Evolutionary conservation across 2,797 vertebrate genomes (phyloP), one percentile per base, ranked within the genome.

Genomic region (Syngnathus rostellatus): DNA sequence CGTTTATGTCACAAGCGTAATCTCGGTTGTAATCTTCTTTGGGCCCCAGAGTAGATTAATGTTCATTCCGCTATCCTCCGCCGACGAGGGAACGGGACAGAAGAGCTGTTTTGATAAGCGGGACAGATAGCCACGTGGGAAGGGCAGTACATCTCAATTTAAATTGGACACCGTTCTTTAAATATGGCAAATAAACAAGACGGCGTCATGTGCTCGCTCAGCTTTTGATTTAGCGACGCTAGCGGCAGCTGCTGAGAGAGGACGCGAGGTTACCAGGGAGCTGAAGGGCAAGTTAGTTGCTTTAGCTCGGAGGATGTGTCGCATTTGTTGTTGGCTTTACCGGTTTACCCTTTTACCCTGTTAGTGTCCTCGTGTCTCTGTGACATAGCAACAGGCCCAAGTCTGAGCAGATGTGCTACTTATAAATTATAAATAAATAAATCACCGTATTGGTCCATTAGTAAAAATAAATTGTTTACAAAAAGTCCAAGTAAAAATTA

Each of bases 91-190:
- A 40, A 11, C 3, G 2, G 19, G 12, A 31, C 54, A 9, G 8
- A 7, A 2, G 53, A 31, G 53, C 11, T 16, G 25, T 57, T 57
- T 31, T 31, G 54, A 37, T 37, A 37, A 57, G 25, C 54, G 8
- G 54, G 54, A 57, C 12, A 7, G 72, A 82, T 74, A 67, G 68
- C 81, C 55, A 62, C 66, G 62, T 72, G 71, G 45, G 23, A 75
- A 75, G 64, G 71, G 45, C 25, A 73, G 64, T 82, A 84, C 87
- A 86, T 85, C 85, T 83, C 86, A 85, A 14, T 62, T 83, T 85
- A 81, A 83, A 87, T 85, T 82, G 77, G 67, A 79, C 67, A 72
- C 71, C 70, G 63, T 83, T 72, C 21, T 80, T 74, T 74, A 71
- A 75, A 77, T 79, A 71, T 70, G 59, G 72, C 68, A 66, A 74